These are phyloP conservation scores for Bombyx mori DNA, from an alignment of 1,140 invertebrate species.

Conservation along the genomic window DNA sequence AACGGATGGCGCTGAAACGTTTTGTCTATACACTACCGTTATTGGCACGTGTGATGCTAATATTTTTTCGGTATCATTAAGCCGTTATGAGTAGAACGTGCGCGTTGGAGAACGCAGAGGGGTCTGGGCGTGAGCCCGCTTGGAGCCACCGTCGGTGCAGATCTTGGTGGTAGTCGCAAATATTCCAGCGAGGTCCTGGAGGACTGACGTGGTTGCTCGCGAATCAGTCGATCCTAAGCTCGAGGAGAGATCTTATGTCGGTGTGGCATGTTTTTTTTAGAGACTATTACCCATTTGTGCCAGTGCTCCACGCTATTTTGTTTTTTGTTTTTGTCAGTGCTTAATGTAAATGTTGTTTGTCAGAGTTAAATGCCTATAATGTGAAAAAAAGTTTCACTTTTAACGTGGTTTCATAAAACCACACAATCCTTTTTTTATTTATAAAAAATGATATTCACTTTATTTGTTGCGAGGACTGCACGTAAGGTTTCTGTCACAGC, in stretches of 20 bases:
- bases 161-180: conserved; percentile 88
- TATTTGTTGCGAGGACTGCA: no score
- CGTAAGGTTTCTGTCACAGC: no score
- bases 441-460: no score
- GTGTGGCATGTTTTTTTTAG: conserved; percentile 66
- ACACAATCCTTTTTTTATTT: no score
- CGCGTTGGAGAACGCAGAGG: conserved; percentile 82
- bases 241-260: conserved; percentile 76
- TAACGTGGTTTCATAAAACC: no score
- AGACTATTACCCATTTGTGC: no score
- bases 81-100: conserved; percentile 77
- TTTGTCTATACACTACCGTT: conserved; percentile 76
- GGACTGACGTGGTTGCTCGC: conserved; percentile 91
- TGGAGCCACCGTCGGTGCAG: conserved; percentile 86
- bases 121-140: conserved; percentile 81
- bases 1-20: conserved; percentile 90
- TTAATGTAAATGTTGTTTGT: no score
- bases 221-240: conserved; percentile 68
- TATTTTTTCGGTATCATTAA: conserved; percentile 21
- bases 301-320: no score
- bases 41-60: conserved; percentile 36
- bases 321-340: no score
- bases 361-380: no score
- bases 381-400: no score
- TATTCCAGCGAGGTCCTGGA: conserved; percentile 69